These are phyloP conservation scores for Lamprotornis superbus DNA, from an alignment of 2,113 vertebrate genomes.

Conservation along the genomic window DNA sequence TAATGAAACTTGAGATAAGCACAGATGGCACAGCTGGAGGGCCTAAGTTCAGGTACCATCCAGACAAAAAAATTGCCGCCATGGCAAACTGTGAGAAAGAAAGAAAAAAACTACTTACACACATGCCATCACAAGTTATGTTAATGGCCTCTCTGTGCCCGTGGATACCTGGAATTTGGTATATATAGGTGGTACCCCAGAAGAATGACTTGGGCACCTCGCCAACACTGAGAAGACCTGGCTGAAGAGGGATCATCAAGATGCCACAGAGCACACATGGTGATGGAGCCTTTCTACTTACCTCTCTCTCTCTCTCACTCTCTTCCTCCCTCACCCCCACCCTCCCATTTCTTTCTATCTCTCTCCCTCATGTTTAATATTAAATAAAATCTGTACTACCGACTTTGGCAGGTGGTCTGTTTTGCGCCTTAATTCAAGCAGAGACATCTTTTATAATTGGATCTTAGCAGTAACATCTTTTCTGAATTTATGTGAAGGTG, in stretches of 20 bases:
- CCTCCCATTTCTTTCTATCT: background rate
- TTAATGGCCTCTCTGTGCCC: accelerated
- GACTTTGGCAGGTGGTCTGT: background rate
- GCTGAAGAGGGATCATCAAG: background rate
- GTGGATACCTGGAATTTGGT: background rate
- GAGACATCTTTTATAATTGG: background rate
- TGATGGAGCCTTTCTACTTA: background rate
- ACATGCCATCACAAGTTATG: background rate
- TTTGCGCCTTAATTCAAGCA: background rate
- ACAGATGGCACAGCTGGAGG: background rate
- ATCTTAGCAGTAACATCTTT: background rate
- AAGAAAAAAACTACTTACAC: background rate
- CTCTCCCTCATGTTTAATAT: background rate
- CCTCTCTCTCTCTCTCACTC: background rate
- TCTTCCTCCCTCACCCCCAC: background rate
- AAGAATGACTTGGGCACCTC: background rate
- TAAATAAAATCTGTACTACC: background rate
- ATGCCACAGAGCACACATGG: background rate
- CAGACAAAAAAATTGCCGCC: background rate
- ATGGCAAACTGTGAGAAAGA: background rate
- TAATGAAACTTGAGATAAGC: background rate
- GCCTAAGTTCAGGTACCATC: too few species aligned
- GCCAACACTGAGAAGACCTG: too few species aligned
- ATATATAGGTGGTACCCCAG: too few species aligned
- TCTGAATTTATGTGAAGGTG: background rate